Evolutionary conservation across 2,113 vertebrate genomes (phyloP).

Genomic region (Myodes glareolus): DNA sequence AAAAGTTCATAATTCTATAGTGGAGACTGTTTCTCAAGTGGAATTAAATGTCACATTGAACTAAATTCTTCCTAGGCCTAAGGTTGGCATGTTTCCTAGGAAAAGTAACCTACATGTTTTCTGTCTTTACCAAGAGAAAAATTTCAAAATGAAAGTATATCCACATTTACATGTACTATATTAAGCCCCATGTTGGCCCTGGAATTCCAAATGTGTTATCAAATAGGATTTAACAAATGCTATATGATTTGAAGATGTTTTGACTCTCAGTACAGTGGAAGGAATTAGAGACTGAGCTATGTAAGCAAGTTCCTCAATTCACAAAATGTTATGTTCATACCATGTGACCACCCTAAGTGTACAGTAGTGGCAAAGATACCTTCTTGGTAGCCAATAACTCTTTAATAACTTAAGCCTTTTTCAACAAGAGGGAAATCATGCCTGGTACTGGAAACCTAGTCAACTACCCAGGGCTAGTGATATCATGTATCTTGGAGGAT

Average conservation of each 20-base stretch:
- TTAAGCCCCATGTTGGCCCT: not conserved
- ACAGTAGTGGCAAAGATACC: not conserved
- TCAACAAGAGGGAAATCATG: not conserved
- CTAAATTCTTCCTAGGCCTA: constrained; percentile 15
- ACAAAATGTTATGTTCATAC: not conserved
- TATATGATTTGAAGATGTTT: not conserved
- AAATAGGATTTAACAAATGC: not conserved
- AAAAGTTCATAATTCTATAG: not conserved
- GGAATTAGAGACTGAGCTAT: not conserved
- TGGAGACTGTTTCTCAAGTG: not conserved
- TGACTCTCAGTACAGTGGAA: not conserved
- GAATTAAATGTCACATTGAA: not conserved
- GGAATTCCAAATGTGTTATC: constrained; percentile 1
- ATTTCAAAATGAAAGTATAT: not conserved
- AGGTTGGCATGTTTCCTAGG: not conserved
- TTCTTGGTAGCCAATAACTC: not conserved
- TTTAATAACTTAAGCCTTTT: not conserved
- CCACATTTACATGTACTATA: not conserved
- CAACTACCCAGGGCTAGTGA: not conserved
- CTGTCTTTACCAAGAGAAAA: not conserved
- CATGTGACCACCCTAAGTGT: not conserved
- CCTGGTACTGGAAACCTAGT: not conserved
- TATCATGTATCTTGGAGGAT: not conserved
- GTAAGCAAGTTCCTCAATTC: not conserved
- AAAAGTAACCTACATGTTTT: constrained; percentile 11